Conservation (phyloP, 2,888 invertebrate species). For the Actias luna region DNA sequence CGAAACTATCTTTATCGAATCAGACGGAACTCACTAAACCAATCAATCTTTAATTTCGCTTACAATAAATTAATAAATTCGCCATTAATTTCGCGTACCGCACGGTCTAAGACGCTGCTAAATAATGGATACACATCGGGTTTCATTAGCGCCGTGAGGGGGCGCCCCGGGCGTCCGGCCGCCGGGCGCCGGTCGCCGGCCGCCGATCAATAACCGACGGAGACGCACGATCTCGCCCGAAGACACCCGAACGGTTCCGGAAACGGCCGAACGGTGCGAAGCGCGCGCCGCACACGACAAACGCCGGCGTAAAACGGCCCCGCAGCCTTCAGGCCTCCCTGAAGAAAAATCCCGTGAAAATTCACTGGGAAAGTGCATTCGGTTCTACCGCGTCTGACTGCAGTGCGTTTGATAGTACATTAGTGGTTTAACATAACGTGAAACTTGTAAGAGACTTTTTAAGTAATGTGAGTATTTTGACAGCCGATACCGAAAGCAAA, state of each 20-base stretch:
- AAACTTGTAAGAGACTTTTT: constrained; percentile 34
- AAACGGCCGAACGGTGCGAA: constrained; percentile 42
- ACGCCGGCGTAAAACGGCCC: constrained; percentile 72
- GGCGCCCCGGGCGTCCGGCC: constrained; percentile 74
- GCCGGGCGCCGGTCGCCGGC: constrained; percentile 60
- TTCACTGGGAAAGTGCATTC: constrained; percentile 48
- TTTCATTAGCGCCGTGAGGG: constrained; percentile 71
- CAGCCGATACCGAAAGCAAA: constrained; percentile 25
- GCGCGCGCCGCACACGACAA: constrained; percentile 66
- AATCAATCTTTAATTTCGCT: constrained; percentile 72
- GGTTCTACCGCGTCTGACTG: constrained; percentile 27
- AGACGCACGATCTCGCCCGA: constrained; percentile 39
- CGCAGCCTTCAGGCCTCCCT: constrained; percentile 71
- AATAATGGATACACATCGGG: constrained; percentile 77
- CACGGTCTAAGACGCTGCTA: constrained; percentile 69
- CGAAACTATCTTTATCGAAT: constrained; percentile 33
- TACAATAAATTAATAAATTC: constrained; percentile 77
- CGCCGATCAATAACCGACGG: constrained; percentile 62
- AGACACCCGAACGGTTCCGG: constrained; percentile 41
- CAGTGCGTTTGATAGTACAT: constrained; percentile 45
- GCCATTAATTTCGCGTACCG: constrained; percentile 73
- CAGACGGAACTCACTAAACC: constrained; percentile 46
- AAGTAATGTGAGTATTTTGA: constrained; percentile 63
- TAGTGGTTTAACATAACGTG: constrained; percentile 43
- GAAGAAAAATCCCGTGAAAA: constrained; percentile 65